These are phyloP conservation scores for Muscicapa adusta DNA, from an alignment of 2,113 vertebrate genomes.

Conservation along the genomic window DNA sequence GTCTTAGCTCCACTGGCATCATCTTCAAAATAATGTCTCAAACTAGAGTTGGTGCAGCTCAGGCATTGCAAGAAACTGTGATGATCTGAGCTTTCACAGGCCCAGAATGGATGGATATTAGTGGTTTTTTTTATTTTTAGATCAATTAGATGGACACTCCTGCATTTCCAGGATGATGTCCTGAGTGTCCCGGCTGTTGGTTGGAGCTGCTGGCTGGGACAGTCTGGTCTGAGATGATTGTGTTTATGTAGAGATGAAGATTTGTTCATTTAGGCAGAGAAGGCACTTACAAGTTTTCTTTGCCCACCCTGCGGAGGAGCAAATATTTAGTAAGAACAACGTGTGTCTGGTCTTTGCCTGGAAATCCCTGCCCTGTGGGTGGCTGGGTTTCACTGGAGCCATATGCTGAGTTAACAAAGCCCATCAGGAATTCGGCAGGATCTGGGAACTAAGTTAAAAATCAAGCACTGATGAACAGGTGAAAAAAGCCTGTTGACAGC, in stretches of 20 bases:
- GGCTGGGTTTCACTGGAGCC: neutral
- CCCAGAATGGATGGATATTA: neutral
- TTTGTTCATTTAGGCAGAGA: neutral
- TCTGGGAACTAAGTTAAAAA: neutral
- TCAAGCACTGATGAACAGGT: neutral
- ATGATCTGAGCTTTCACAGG: neutral
- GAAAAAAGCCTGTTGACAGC: slow-evolving; percentile 11
- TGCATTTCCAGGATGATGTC: neutral
- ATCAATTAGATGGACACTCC: neutral
- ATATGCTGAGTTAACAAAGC: neutral
- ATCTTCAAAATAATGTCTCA: neutral
- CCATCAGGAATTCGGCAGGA: neutral
- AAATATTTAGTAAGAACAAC: neutral
- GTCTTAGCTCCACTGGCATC: neutral
- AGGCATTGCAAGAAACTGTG: neutral
- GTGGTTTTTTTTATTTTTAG: no score
- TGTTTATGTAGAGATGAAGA: neutral
- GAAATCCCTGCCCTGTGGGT: neutral
- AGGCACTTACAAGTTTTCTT: neutral
- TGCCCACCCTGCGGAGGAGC: neutral
- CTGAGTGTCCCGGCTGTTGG: neutral
- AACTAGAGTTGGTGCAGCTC: neutral
- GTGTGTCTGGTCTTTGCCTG: neutral
- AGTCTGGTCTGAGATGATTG: neutral
- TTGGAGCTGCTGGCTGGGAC: neutral